phyloP scores from a whole-genome alignment of 2,888 invertebrate species.

The Hirtodrosophila duncani region DNA sequence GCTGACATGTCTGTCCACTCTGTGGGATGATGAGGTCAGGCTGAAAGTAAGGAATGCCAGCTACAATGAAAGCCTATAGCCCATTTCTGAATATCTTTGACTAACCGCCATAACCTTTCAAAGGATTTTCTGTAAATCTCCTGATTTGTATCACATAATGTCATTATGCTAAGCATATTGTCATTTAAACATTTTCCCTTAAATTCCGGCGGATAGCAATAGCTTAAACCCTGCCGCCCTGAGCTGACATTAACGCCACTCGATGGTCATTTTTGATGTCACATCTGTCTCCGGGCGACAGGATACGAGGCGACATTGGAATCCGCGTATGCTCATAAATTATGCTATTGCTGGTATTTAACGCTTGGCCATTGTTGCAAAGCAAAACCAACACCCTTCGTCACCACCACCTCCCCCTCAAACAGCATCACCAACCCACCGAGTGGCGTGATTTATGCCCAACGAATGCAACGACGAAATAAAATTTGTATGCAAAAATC shows the following conservation, averaged over 20 bases:
- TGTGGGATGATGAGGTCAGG: too few species aligned
- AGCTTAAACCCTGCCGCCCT: slow-evolving; percentile 13
- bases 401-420: slow-evolving; percentile 1
- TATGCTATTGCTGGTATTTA: slow-evolving; percentile 52
- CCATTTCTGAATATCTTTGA: too few species aligned
- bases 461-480: slow-evolving; percentile 59
- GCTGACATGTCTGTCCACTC: too few species aligned
- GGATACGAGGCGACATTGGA: slow-evolving; percentile 22
- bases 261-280: slow-evolving; percentile 52
- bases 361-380: slow-evolving; percentile 50
- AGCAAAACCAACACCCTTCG: slow-evolving; percentile 3
- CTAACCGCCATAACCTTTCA: too few species aligned
- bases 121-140: too few species aligned
- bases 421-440: too few species aligned
- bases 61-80: too few species aligned
- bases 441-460: slow-evolving; percentile 55
- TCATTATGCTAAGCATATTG: too few species aligned
- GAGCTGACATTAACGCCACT: slow-evolving; percentile 24
- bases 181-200: too few species aligned
- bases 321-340: slow-evolving; percentile 52
- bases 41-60: too few species aligned
- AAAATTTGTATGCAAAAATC: slow-evolving; percentile 49
- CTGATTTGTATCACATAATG: too few species aligned
- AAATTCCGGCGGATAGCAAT: too few species aligned
- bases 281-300: slow-evolving; percentile 56